phyloP scores from a whole-genome alignment of 2,888 invertebrate species.

The Neoascia interrupta region DNA sequence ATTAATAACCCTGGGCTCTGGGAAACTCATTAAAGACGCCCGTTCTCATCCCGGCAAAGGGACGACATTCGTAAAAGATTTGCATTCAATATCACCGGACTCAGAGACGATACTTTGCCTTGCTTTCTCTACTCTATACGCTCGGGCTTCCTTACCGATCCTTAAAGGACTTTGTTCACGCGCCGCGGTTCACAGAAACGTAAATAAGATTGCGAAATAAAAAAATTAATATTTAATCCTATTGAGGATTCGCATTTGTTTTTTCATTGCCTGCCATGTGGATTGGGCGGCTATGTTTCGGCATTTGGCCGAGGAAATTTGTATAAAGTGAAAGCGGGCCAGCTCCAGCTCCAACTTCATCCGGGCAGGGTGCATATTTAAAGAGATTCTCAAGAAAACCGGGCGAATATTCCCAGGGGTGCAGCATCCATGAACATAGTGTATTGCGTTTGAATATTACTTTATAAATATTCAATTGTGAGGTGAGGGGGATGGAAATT shows the following conservation, averaged over 20 bases:
- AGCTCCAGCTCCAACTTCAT: background rate
- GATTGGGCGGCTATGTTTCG: conserved; percentile 13
- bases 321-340: conserved; percentile 19
- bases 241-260: conserved; percentile 35
- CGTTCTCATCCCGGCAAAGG: background rate
- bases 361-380: conserved; percentile 54
- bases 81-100: conserved; percentile 54
- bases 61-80: conserved; percentile 1
- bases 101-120: background rate
- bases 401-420: conserved; percentile 35
- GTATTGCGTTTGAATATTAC: conserved; percentile 40
- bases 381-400: conserved; percentile 29
- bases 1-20: conserved; percentile 50
- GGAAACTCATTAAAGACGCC: conserved; percentile 54
- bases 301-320: conserved; percentile 26
- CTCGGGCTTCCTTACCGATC: too few species aligned
- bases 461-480: conserved; percentile 57
- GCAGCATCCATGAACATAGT: conserved; percentile 2
- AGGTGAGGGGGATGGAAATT: conserved; percentile 3
- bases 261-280: conserved; percentile 20
- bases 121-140: background rate
- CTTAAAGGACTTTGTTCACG: background rate
- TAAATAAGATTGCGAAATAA: conserved; percentile 59
- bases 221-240: conserved; percentile 63
- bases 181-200: conserved; percentile 13